Evolutionary conservation across 2,113 vertebrate genomes (phyloP).

Genomic region (Anguilla rostrata): DNA sequence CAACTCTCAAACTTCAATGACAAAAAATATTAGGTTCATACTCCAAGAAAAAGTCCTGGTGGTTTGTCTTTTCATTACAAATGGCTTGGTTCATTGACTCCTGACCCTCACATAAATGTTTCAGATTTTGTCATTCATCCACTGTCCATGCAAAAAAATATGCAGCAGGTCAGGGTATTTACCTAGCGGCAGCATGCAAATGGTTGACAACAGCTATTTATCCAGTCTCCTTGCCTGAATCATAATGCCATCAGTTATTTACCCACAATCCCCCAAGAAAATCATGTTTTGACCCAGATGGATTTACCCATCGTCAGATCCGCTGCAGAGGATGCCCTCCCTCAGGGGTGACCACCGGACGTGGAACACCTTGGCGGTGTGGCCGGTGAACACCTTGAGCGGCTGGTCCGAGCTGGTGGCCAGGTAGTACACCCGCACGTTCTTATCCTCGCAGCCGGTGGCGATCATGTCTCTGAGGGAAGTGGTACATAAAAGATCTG

Average conservation of each 20-base stretch:
- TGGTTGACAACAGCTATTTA: background rate
- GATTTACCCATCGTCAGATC: conserved; percentile 90
- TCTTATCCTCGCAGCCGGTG: conserved; percentile 96
- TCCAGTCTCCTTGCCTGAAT: background rate
- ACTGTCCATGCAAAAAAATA: background rate
- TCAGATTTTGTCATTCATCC: background rate
- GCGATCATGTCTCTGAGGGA: conserved; percentile 92
- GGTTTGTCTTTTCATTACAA: background rate
- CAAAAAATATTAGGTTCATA: too few relatives aligned
- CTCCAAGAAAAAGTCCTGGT: too few relatives aligned
- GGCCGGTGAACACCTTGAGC: conserved; percentile 89
- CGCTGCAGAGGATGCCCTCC: conserved; percentile 96
- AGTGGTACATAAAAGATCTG: background rate
- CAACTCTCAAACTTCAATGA: too few relatives aligned
- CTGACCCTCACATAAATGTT: background rate
- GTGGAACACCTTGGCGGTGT: conserved; percentile 94
- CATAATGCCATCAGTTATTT: background rate
- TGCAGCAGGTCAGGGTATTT: background rate
- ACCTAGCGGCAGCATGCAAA: background rate
- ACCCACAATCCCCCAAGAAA: background rate
- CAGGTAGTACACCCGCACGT: conserved; percentile 92
- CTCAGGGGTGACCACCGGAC: conserved; percentile 94
- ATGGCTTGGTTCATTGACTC: background rate
- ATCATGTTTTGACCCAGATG: background rate
- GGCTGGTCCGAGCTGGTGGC: conserved; percentile 96